Conservation (phyloP, 2,888 invertebrate species). For the Rapana venosa region DNA sequence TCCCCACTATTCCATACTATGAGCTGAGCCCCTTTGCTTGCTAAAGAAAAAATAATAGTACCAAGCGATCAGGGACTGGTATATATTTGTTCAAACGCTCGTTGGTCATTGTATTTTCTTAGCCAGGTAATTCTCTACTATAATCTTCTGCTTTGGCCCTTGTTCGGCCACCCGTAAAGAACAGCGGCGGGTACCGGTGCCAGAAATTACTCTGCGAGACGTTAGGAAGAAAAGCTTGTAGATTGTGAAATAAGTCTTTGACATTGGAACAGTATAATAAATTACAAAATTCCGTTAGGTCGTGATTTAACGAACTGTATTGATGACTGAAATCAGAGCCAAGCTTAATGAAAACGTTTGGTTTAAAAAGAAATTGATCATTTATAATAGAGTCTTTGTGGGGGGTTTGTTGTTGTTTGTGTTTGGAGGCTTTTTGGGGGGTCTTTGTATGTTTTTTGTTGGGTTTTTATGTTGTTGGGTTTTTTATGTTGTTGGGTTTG, state of each 20-base stretch:
- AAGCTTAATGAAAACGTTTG: background rate
- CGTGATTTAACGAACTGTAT: background rate
- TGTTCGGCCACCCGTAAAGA: background rate
- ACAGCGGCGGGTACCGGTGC: background rate
- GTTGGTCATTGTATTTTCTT: background rate
- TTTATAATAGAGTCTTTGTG: too few relatives aligned
- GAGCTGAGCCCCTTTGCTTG: background rate
- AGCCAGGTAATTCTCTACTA: background rate
- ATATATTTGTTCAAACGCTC: constrained; percentile 5
- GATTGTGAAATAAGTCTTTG: background rate
- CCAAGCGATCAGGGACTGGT: background rate
- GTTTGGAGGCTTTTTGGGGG: too few relatives aligned
- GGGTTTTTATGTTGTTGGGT: too few relatives aligned
- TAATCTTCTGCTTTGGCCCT: background rate
- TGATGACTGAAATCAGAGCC: background rate
- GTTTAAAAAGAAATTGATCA: background rate
- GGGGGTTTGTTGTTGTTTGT: too few relatives aligned
- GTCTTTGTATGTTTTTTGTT: too few relatives aligned
- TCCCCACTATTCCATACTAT: background rate
- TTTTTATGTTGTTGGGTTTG: too few relatives aligned
- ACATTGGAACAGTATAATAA: background rate
- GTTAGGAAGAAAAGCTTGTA: background rate
- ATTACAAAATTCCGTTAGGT: background rate
- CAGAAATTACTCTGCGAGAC: background rate
- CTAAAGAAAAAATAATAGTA: background rate